Base-by-base conservation (phyloP, 2,797 vertebrate genomes). In the Fistularia tabacaria region DNA sequence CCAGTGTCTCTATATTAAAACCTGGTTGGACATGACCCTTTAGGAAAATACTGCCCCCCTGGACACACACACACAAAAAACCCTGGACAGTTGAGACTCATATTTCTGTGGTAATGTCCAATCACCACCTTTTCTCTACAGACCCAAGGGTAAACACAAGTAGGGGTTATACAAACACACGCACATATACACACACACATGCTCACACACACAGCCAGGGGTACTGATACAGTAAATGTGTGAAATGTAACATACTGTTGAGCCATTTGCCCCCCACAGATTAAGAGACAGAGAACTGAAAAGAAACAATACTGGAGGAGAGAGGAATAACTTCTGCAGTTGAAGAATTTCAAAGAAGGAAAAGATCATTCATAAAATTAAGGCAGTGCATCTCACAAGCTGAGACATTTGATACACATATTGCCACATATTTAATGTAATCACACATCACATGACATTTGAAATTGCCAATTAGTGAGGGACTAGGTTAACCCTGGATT, bases 1-100 rank as follows among this genome's bases (percentile, higher is more conserved):
- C 85, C 79, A 77, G 59, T 86, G 80, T 83, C 77, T 83, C 70
- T 82, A 73, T 81, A 86, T 87, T 85, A 82, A 85, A 87, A 82
- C 68, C 64, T 78, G 64, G 74, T 74, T 88, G 86, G 86, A 86
- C 87, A 64, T 53, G 83, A 89, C 84, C 83, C 74, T 76, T 69
- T 81, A 85, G 77, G 59, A 83, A 85, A 86, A 86, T 79, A 84
- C 62, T 68, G 71, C 63, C 72, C 71, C 71, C 78, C 62, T 44
- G 61, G 64, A 80, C 66, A 69, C 49, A 57, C 64, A 72, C 57
- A 57, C 59, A 51, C 59, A 55, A 46, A 13, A 52, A 59, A 66
- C 69, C 44, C 47, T 46, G 53, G 58, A 68, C 69, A 67, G 54
- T 39, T 54, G 40, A 66, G 64, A 76, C 72, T 88, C 76, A 67